These are phyloP conservation scores for Musca vetustissima DNA, from an alignment of 1,140 invertebrate genomes.

Conservation along the genomic window DNA sequence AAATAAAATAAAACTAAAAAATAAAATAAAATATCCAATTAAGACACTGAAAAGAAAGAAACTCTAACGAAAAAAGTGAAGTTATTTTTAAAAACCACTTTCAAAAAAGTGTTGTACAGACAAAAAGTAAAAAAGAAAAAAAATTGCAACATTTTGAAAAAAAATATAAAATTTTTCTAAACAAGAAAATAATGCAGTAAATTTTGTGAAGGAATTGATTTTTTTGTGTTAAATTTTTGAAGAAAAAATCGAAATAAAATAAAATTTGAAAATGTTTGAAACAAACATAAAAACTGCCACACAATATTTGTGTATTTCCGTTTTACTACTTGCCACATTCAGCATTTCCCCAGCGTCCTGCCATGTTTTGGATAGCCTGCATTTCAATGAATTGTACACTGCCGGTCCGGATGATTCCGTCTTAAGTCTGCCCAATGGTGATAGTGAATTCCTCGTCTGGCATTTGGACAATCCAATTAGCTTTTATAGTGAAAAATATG, in stretches of 20 bases:
- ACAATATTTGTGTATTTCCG: constrained; percentile 34
- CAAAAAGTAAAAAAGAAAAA: neutral
- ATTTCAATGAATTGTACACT: constrained; percentile 43
- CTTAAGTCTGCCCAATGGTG: constrained; percentile 48
- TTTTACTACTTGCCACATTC: constrained; percentile 26
- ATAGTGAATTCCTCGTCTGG: constrained; percentile 52
- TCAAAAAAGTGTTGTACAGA: neutral
- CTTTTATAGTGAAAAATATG: constrained; percentile 72
- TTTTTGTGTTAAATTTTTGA: neutral
- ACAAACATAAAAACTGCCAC: constrained; percentile 36
- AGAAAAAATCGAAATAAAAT: neutral
- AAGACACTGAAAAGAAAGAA: constrained; percentile 1
- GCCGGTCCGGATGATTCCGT: constrained; percentile 31
- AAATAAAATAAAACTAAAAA: too few species aligned
- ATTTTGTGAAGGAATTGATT: neutral
- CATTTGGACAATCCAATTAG: constrained; percentile 65
- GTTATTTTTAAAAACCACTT: constrained; percentile 31
- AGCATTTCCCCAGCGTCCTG: constrained; percentile 24
- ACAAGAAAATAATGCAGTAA: constrained; percentile 17
- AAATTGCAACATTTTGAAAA: too few species aligned
- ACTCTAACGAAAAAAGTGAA: constrained; percentile 7
- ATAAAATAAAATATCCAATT: neutral
- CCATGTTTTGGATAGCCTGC: constrained; percentile 45
- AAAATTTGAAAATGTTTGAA: constrained; percentile 21
- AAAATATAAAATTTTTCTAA: too few species aligned